Base-by-base conservation (phyloP, 2,797 vertebrate species). In the Semaprochilodus insignis region DNA sequence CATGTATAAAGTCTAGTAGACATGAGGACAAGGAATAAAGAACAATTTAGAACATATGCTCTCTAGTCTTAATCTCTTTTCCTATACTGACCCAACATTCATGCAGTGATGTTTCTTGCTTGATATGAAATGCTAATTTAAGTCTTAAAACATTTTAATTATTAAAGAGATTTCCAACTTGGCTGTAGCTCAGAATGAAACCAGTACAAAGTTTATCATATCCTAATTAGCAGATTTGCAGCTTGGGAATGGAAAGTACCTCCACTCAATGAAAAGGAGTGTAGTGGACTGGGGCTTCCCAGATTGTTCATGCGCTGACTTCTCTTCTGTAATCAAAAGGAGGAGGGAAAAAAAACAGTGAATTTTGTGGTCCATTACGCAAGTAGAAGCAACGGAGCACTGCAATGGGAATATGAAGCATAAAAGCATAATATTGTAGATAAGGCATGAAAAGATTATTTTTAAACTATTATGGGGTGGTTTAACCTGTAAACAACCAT, bases 271-370 rank as follows among this genome's bases (percentile, higher is more conserved):
- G 96, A 95, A 62, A 96, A 96, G 63, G 97, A 95, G 89, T 99
- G 97, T 74, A 99, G 94, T 4, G 97, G 97, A 89, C 97, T 98
- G 89, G 97, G 96, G 87, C 96, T 98, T 83, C 97, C 95, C 89
- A 99, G 92, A 86, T 96, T 92, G 92, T 97, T 98, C 96, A 99
- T 97, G 88, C 97, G 96, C 77, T 97, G 97, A 93, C 97, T 97
- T 86, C 97, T 93, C 92, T 99, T 99, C 98, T 99, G 89, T 70
- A 57, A 80, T 21, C 36, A 21, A 78, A 85, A 62, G 81, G 79
- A 21, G 40, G 6, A 62, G 6, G 25, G 2, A 25, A 14, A 5
- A 16, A 15, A 31, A 15, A 4, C 10, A 3, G 51, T 31, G 17
- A 27, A 14, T 0, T 4, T 27, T 34, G 67, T 10, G n/a, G 34